Base-by-base conservation (phyloP, 2,797 vertebrate species). In the Bucorvus abyssinicus region DNA sequence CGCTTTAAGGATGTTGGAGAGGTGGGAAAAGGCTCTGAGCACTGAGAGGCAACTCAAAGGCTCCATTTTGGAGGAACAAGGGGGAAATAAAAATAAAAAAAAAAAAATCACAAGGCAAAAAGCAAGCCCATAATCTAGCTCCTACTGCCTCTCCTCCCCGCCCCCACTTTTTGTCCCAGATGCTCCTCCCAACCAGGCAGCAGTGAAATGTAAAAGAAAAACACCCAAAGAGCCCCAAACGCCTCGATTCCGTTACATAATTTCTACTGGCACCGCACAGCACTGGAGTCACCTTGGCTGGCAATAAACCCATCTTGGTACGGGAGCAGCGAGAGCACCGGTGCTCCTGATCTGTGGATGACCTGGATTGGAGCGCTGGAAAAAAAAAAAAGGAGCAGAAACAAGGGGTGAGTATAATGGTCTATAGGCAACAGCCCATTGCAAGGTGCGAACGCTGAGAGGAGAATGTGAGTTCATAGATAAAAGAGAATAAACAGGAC, bases 261-360 rank as follows among this genome's bases (percentile, higher is more conserved):
- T 36, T 63, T 32, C 38, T 65, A 10, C 1, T 1, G 45, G 23
- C 36, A 44, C 12, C 49, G 26, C 8, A 7, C 5, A 40, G 44
- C 23, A 11, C 36, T 34, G 10, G 59, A 42, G 53, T 73, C 95
- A 98, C 98, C 98, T 97, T 98, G 98, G 96, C 97, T 98, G 80
- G 98, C 98, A 73, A 98, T 73, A 71, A 98, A 98, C 77, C 98
- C 98, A 12, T 98, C 98, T 94, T 70, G 91, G 92, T 97, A 98
- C 0, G 91, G 97, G 15, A 97, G 79, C 73, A 98, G 85, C 1
- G 98, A 98, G 38, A 98, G 96, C 61, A 98, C 98, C 0, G 98
- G 98, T 5, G 98, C 98, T 85, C 98, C 98, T 14, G 98, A 98
- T 50, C 97, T 96, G 4, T 92, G 97, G 88, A 98, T 92, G 23